phyloP scores from a whole-genome alignment of 2,797 vertebrate genomes.

The Leptodactylus fallax region DNA sequence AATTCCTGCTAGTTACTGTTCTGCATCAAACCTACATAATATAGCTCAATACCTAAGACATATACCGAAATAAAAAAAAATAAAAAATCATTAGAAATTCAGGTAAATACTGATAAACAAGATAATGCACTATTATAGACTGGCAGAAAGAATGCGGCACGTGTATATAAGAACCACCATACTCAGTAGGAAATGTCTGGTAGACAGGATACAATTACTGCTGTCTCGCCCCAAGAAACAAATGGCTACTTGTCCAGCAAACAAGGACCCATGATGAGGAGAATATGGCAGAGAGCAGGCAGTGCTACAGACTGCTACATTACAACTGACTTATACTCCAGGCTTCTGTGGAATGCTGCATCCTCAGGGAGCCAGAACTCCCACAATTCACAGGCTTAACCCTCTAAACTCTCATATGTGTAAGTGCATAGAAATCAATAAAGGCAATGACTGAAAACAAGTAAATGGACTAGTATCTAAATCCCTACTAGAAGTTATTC shows the following conservation, averaged over 20 bases:
- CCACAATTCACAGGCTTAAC: conserved; percentile 2
- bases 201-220: conserved; percentile 27
- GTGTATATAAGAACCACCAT: not conserved
- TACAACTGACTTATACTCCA: conserved; percentile 1
- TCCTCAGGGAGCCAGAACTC: conserved; percentile 1
- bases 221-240: conserved; percentile 7
- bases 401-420: not conserved
- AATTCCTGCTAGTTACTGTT: not conserved
- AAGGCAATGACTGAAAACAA: not conserved
- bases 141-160: not conserved
- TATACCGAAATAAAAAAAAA: not conserved
- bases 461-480: not conserved
- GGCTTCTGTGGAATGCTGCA: conserved; percentile 6
- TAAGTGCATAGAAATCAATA: not conserved
- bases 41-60: not conserved
- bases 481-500: not conserved
- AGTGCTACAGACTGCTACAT: not conserved
- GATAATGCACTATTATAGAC: not conserved
- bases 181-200: not conserved
- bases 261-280: not conserved
- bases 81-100: too few species aligned
- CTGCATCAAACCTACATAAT: not conserved
- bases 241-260: conserved; percentile 20
- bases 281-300: not conserved
- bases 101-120: too few species aligned